Conservation (phyloP, 2,888 invertebrate species). For the Orthonevra nobilis region DNA sequence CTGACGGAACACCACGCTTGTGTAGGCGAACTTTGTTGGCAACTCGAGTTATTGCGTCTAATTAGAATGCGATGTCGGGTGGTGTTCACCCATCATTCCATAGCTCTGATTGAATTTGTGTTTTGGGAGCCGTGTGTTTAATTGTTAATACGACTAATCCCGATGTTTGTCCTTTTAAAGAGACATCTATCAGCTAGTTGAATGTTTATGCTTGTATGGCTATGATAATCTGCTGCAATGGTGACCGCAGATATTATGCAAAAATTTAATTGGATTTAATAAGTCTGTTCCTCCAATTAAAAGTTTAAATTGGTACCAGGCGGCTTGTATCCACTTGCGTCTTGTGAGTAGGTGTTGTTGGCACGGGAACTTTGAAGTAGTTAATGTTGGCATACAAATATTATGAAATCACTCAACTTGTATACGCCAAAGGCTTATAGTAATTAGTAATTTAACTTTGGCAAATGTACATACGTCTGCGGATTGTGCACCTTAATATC, state of each 20-base stretch:
- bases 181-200: too few species aligned
- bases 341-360: too few species aligned
- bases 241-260: conserved; percentile 7
- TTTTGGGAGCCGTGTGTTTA: conserved; percentile 22
- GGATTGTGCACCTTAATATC: too few species aligned
- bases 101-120: background rate
- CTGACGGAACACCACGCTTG: background rate
- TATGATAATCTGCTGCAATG: too few species aligned
- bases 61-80: conserved; percentile 53
- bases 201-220: too few species aligned
- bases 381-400: too few species aligned
- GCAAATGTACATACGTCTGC: too few species aligned
- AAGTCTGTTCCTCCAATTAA: conserved; percentile 47
- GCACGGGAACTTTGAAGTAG: too few species aligned
- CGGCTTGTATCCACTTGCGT: too few species aligned
- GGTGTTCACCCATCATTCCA: background rate
- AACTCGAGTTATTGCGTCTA: conserved; percentile 66
- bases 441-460: background rate
- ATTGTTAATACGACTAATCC: conserved; percentile 48
- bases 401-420: too few species aligned
- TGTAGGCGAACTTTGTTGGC: conserved; percentile 62
- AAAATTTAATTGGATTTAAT: conserved; percentile 58
- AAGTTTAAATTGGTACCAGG: conserved; percentile 4
- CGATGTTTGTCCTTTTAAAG: background rate
- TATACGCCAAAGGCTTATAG: too few species aligned